These are phyloP conservation scores for Dromiciops gliroides DNA, from an alignment of 2,113 vertebrate species.

Conservation along the genomic window DNA sequence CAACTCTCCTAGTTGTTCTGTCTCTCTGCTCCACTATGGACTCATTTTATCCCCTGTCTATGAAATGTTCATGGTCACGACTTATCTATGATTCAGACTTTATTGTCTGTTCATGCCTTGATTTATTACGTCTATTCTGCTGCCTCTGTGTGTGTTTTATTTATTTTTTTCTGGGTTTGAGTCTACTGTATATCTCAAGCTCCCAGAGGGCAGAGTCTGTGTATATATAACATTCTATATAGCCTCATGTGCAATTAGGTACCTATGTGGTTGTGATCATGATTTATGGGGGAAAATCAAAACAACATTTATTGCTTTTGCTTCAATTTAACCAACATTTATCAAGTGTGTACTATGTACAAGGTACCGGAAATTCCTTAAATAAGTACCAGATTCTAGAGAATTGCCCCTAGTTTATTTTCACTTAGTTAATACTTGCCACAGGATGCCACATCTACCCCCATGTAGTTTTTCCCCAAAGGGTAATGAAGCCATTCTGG, in stretches of 20 bases:
- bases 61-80: not conserved
- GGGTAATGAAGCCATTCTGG: not conserved
- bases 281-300: not conserved
- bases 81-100: not conserved
- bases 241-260: not conserved
- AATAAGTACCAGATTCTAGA: slow-evolving; percentile 34
- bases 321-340: slow-evolving; percentile 40
- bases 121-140: not conserved
- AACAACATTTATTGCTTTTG: slow-evolving; percentile 15
- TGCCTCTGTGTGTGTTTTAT: slow-evolving; percentile 5
- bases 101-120: slow-evolving; percentile 26
- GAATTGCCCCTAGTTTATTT: slow-evolving; percentile 46
- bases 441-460: not conserved
- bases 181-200: not conserved
- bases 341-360: not conserved
- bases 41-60: not conserved
- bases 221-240: slow-evolving; percentile 27
- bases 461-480: not conserved
- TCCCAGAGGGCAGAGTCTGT: slow-evolving; percentile 4
- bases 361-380: slow-evolving; percentile 40
- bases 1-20: not conserved
- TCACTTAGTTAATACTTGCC: slow-evolving; percentile 31
- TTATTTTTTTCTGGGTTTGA: slow-evolving; percentile 36
- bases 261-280: not conserved
- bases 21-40: slow-evolving; percentile 1